Evolutionary conservation across 2,888 invertebrate genomes (phyloP).

Genomic region (Mythimna loreyi): DNA sequence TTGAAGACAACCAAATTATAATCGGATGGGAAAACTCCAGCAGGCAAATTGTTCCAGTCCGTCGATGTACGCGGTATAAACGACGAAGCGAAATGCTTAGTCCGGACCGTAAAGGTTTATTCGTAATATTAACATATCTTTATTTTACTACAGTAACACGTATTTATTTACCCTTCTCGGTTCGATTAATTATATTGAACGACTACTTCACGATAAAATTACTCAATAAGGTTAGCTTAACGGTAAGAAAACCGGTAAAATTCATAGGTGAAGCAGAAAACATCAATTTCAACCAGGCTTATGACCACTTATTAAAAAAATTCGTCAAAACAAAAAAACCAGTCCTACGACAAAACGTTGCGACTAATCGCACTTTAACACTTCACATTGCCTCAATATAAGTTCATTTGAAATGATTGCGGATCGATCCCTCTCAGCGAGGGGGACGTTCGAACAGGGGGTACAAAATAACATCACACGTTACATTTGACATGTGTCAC

Average conservation of each 20-base stretch:
- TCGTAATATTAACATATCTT: no score
- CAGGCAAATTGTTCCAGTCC: no score
- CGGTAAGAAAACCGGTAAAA: background rate
- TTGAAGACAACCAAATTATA: no score
- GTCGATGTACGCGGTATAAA: no score
- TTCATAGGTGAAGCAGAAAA: background rate
- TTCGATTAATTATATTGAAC: no score
- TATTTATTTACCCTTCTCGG: no score
- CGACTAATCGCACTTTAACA: slow-evolving; percentile 21
- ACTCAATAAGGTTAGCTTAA: no score
- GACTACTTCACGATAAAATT: no score
- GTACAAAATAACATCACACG: slow-evolving; percentile 36
- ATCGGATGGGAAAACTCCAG: no score
- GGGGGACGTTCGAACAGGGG: slow-evolving; percentile 6
- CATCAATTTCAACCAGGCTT: background rate
- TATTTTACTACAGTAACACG: no score
- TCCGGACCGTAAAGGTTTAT: no score
- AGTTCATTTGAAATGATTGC: slow-evolving; percentile 49
- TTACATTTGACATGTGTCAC: slow-evolving; percentile 51
- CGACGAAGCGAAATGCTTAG: no score
- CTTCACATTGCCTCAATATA: slow-evolving; percentile 19
- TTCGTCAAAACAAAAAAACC: slow-evolving; percentile 14
- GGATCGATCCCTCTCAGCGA: slow-evolving; percentile 27
- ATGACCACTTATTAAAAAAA: background rate
- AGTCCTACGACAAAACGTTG: slow-evolving; percentile 9